These are phyloP conservation scores for Ictidomys tridecemlineatus DNA, from an alignment of 2,113 vertebrate genomes.

Conservation along the genomic window DNA sequence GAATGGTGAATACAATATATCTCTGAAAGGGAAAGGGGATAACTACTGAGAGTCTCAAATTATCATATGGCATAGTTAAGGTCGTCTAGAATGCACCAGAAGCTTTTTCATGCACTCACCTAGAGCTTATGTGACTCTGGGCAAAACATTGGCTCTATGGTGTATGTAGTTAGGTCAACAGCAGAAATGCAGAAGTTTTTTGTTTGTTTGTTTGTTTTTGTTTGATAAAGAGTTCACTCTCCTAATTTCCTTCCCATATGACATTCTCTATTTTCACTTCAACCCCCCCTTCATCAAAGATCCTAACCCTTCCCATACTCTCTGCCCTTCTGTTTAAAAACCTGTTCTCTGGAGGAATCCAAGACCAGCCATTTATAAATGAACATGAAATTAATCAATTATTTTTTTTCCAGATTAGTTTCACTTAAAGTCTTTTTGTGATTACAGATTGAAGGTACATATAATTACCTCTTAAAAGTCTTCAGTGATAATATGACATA, in stretches of 20 bases:
- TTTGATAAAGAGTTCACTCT: background rate
- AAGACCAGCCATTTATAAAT: background rate
- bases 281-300: background rate
- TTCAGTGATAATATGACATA: background rate
- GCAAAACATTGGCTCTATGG: background rate
- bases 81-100: background rate
- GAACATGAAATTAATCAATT: background rate
- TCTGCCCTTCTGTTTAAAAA: background rate
- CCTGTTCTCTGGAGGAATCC: background rate
- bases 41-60: background rate
- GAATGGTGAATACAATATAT: background rate
- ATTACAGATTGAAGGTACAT: background rate
- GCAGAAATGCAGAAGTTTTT: background rate
- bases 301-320: background rate
- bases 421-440: background rate
- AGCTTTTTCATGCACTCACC: background rate
- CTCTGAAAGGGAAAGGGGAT: background rate
- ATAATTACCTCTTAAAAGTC: background rate
- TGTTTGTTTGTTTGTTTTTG: background rate
- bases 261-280: background rate
- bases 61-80: background rate
- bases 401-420: background rate
- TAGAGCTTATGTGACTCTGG: background rate
- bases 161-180: background rate
- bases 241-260: background rate